Evolutionary conservation across 2,888 invertebrate species (phyloP), one percentile per base, ranked within the genome.

Genomic region (Leucophora obtusa): DNA sequence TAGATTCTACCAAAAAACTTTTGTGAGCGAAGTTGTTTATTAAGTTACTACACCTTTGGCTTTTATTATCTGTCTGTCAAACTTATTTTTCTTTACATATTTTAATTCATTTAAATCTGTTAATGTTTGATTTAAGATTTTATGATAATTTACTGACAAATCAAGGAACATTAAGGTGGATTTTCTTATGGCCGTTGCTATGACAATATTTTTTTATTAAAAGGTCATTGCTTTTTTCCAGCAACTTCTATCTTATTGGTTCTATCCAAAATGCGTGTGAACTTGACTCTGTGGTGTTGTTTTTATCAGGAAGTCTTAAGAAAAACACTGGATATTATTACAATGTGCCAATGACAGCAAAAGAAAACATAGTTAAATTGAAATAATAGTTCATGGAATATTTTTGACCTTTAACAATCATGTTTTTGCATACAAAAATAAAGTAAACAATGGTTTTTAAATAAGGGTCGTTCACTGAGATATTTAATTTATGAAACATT

Each of bases 301-400:
- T 51, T 43, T 69, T 53, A 51, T 10, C 75, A 62, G 75, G 75
- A 75, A 69, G 68, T 75, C 75, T 68, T 75, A 28, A 63, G 15
- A 59, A 28, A 28, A 28, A 28, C 28, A 28, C 28, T 53, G 68
- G 54, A 62, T 28, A 28, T 28, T 58, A 8, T 58, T 18, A 28
- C 56, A 56, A 56, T 56, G 28, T 58, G 15, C 28, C 56, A 68
- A 38, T 47, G 24, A 24, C 28, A 68, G 68, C 14, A 7, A 6
- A 15, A 2, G 43, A 56, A 68, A 47, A 56, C 9, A 71, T 53
- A 8, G 54, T 33, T 63, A 6, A 56, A 21, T 47, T 50, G 14
- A 17, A 28, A 56, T 43, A 71, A n/a, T 6, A 43, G 43, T 35
- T 18, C 14, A 60, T 14, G n/a, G 8, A 15, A n/a, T n/a, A 18